Evolutionary conservation across 2,888 invertebrate species (phyloP), one percentile per base, ranked within the genome.

Genomic region (Pachliopta kotzebuea): DNA sequence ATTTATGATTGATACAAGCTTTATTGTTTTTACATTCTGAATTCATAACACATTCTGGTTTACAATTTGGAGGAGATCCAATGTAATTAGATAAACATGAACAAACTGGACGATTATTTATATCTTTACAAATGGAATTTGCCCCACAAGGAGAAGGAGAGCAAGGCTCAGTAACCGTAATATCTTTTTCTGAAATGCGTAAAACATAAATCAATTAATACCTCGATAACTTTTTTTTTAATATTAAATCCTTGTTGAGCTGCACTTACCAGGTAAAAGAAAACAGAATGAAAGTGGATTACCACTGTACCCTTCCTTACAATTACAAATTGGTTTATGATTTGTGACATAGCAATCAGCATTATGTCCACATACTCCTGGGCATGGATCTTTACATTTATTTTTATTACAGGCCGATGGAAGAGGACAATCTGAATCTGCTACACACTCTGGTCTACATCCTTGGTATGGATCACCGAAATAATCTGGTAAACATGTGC

Each of bases 401-500:
- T 93, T 94, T 75, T 92, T 92, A 69, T 93, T 92, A 79, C 95
- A 95, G 56, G 94, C 93, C 79, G 84, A 88, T 70, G 90, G 91
- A 64, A 94, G 90, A n/a, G 93, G 86, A 76, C 95, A 95, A 77
- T 95, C 95, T 42, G 94, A 92, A 80, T 94, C 94, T 55, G 93
- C 86, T 71, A 93, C 85, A 76, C 95, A 95, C 82, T 95, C 94
- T 29, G 95, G 94, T 78, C 94, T 92, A 77, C 96, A 96, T 65
- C 94, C 93, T 86, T 95, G 94, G 76, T 95, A 96, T 52, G 96
- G 96, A 79, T 96, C 95, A 71, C 96, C 96, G 72, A 94, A 93
- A 82, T 95, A 95, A 69, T 95, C 95, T 8, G 94, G 92, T 64
- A 94, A 81, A 78, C 96, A 96, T 71, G 93, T 93, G 77, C 96